Evolutionary conservation across 2,888 invertebrate species (phyloP), one percentile per base, ranked within the genome.

Genomic region (Hecatera dysodea): DNA sequence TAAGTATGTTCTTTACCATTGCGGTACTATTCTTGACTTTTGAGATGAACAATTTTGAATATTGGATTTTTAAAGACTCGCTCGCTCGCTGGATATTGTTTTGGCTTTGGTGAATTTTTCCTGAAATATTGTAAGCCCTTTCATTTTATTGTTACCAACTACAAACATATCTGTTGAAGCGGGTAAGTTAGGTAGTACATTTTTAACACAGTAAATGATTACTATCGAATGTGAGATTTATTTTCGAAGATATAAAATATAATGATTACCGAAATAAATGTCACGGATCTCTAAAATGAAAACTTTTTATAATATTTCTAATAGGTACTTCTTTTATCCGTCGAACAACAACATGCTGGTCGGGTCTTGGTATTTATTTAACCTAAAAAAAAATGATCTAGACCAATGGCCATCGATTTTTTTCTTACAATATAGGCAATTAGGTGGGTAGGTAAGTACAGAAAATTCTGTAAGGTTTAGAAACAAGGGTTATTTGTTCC

Each of bases 21-120:
- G 65, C 62, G 59, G 29, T 68, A 52, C n/a, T 42, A 55, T 50
- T 78, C 39, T 63, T 59, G 67, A 42, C 56, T 50, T 75, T 53
- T 55, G 39, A 53, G 56, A 70, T 57, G 66, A 67, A 62, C 61
- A 67, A 67, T 75, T 69, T 70, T 63, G 63, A 57, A 70, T 75
- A 80, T 79, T 80, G 76, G 64, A 75, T 80, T 79, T 80, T 81
- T 80, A 63, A 68, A 80, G 74, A 80, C 46, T 53, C 42, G 55
- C 59, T 62, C 15, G 53, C 55, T 72, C 17, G 29, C 66, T 76
- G 12, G 29, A 46, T 65, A 61, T 75, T 53, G 63, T 65, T n/a
- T 36, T 59, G 42, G 50, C 17, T 42, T 27, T 42, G 11, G 24
- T 44, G 22, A 60, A 56, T 27, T 27, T 50, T 50, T 60, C 27